These are phyloP conservation scores for Nerophis lumbriciformis DNA, from an alignment of 2,113 vertebrate species.

Conservation along the genomic window DNA sequence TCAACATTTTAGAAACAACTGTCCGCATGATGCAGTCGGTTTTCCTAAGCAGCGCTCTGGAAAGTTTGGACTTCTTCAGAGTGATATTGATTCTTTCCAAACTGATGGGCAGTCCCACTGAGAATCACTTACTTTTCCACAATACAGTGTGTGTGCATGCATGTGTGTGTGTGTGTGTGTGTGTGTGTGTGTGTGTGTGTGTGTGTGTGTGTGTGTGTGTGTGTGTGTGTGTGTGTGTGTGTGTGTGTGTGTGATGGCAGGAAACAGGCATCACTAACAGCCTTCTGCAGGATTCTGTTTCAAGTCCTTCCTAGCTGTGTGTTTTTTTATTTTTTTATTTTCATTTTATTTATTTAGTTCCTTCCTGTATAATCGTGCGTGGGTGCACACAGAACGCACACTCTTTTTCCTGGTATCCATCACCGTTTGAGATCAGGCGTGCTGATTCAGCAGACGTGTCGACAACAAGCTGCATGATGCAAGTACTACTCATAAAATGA, in stretches of 20 bases:
- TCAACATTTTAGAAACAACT: too few species aligned
- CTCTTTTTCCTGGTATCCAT: too few species aligned
- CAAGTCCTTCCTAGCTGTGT: too few species aligned
- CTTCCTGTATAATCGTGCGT: too few species aligned
- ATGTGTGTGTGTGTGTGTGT: slow-evolving; percentile 6
- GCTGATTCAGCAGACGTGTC: too few species aligned
- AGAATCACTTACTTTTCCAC: slow-evolving; percentile 17
- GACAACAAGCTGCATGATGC: too few species aligned
- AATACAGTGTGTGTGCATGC: background rate
- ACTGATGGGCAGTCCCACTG: slow-evolving; percentile 9
- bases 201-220: background rate
- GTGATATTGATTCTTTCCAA: slow-evolving; percentile 1
- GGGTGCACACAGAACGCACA: too few species aligned
- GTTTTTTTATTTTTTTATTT: too few species aligned
- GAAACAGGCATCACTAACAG: slow-evolving; percentile 1
- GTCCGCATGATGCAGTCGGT: too few species aligned
- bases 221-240: background rate
- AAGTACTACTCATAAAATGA: too few species aligned
- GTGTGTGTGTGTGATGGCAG: slow-evolving; percentile 1
- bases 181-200: slow-evolving; percentile 1
- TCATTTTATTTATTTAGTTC: too few species aligned
- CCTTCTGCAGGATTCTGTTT: background rate
- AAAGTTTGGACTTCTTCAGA: background rate
- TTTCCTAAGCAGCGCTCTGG: background rate
- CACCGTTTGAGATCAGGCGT: too few species aligned